Evolutionary conservation across 2,797 vertebrate species (phyloP).

Genomic region (Tokudaia tokunoshimensis): DNA sequence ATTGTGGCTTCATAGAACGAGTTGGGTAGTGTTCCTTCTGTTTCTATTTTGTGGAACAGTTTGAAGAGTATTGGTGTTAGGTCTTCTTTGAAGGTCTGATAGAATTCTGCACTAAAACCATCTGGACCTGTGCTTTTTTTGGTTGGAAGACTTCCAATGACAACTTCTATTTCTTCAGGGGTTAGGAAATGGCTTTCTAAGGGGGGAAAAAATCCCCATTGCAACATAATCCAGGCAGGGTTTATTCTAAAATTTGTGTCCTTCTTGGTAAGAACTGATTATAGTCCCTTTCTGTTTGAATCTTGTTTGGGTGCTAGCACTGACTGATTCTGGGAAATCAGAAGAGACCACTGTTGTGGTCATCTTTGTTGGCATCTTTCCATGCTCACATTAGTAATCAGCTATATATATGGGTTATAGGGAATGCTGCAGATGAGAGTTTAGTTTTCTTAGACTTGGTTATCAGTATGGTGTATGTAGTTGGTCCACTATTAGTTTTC

Average conservation of each 20-base stretch:
- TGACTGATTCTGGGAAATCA: neutral
- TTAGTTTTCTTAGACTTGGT: neutral
- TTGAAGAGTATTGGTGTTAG: no score
- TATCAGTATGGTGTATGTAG: neutral
- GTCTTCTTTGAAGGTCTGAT: no score
- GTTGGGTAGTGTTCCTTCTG: no score
- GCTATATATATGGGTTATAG: neutral
- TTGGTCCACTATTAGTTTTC: neutral
- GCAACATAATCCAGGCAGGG: neutral
- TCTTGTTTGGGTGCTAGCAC: neutral
- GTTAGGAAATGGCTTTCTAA: slow-evolving; percentile 51
- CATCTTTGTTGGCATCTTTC: neutral
- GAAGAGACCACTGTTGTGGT: neutral
- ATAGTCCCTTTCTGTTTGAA: neutral
- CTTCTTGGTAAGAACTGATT: slow-evolving; percentile 4
- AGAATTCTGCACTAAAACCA: no score
- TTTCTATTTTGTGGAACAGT: no score
- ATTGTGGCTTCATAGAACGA: no score
- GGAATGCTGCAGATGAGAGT: neutral
- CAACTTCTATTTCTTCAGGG: no score
- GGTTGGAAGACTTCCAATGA: no score
- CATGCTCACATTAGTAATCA: neutral
- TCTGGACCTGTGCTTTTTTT: no score
- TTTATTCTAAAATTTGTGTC: neutral
- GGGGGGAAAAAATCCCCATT: neutral